Evolutionary conservation across 2,797 vertebrate genomes (phyloP).

Genomic region (Scomberomorus guttatus): DNA sequence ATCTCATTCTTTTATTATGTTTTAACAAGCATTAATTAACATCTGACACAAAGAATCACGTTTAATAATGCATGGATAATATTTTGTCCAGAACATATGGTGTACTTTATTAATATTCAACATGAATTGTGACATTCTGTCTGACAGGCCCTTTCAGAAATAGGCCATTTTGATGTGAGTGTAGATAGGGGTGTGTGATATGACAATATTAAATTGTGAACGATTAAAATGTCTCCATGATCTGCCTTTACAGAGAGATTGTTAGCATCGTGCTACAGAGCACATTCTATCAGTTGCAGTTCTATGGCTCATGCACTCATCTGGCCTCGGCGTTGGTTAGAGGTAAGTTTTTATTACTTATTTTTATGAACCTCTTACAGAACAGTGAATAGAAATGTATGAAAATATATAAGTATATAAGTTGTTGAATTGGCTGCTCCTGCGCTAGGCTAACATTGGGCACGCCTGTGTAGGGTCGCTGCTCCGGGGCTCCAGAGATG

Average conservation of each 20-base stretch:
- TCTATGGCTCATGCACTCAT: conserved; percentile 34
- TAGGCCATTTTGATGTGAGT: conserved; percentile 65
- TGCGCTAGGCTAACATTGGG: conserved; percentile 51
- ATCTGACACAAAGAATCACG: conserved; percentile 77
- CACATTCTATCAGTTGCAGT: too few species aligned
- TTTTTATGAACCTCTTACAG: background rate
- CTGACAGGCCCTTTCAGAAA: conserved; percentile 70
- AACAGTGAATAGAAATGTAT: conserved; percentile 69
- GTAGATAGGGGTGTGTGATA: background rate
- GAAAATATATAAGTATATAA: conserved; percentile 39
- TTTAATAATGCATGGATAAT: conserved; percentile 82
- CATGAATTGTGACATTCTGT: conserved; percentile 76
- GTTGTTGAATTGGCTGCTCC: conserved; percentile 37
- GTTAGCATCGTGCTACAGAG: too few species aligned
- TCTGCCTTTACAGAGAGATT: too few species aligned
- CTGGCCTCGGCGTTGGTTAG: conserved; percentile 80
- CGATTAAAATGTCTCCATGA: too few species aligned
- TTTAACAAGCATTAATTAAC: conserved; percentile 85
- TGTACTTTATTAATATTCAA: conserved; percentile 80
- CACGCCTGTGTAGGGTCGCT: conserved; percentile 82
- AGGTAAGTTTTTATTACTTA: conserved; percentile 79
- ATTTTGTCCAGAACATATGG: conserved; percentile 83
- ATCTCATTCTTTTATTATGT: conserved; percentile 76
- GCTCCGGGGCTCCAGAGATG: conserved; percentile 52
- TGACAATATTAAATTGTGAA: too few species aligned